Conservation (phyloP, 1,140 invertebrate genomes). For the Paraescarpia echinospica region DNA sequence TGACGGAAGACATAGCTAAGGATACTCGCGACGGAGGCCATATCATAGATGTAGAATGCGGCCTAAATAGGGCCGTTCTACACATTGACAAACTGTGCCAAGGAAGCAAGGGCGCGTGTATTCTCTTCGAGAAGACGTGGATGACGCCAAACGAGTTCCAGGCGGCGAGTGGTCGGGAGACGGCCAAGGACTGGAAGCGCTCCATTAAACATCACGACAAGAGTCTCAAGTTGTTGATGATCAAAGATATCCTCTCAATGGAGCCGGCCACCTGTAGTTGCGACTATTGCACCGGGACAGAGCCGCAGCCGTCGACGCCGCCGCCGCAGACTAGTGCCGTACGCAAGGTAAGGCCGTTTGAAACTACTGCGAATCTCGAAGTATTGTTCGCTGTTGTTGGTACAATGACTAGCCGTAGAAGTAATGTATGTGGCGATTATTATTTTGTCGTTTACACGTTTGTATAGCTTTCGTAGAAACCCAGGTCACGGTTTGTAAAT, state of each 20-base stretch:
- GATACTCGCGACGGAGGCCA: slow-evolving; percentile 31
- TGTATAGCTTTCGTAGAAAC: background rate
- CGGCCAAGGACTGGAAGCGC: slow-evolving; percentile 60
- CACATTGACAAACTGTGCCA: slow-evolving; percentile 48
- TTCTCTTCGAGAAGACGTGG: slow-evolving; percentile 50
- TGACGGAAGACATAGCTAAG: background rate
- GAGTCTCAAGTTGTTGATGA: slow-evolving; percentile 57
- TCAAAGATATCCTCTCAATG: slow-evolving; percentile 55
- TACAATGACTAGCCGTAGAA: background rate
- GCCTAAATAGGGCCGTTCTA: slow-evolving; percentile 44
- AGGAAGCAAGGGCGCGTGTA: slow-evolving; percentile 53
- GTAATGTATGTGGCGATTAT: background rate
- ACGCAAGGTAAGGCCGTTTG: background rate
- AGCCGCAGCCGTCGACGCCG: background rate
- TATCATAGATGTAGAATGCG: slow-evolving; percentile 53
- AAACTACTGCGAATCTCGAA: background rate
- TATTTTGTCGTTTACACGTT: background rate
- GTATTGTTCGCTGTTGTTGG: background rate
- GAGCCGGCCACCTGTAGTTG: slow-evolving; percentile 54
- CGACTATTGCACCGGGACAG: slow-evolving; percentile 35
- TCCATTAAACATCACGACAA: slow-evolving; percentile 58
- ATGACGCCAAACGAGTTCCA: slow-evolving; percentile 61
- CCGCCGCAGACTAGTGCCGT: background rate
- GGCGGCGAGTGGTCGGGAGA: slow-evolving; percentile 56
- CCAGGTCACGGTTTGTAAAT: background rate